Evolutionary conservation across 30 jellyfish, hydroid and myxozoan species (phyloP), one percentile per base, ranked within the genome.

Genomic region (Turritopsis rubra): DNA sequence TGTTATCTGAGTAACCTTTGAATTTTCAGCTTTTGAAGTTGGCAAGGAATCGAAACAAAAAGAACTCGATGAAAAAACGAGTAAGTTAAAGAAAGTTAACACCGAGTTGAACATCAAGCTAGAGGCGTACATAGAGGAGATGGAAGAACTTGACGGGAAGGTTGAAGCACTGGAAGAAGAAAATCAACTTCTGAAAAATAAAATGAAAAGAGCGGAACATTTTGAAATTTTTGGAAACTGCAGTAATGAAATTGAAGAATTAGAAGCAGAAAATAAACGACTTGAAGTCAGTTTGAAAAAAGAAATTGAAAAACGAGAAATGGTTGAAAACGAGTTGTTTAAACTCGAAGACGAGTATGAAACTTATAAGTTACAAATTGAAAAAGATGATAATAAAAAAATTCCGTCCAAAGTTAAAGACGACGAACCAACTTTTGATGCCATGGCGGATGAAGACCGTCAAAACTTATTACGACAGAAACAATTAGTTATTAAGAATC

Each of bases 301-400:
- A 24, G 97, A 79, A 73, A 26, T 75, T 18, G 90, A 83, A 27
- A 53, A 75, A 30, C 85, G 89, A 68, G 86, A 88, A 78, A 52
- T 68, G 29, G 86, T 86, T 26, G 96, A 92, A 73, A 85, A 81
- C 19, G 98, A 92, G 28, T 52, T 91, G 79, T 91, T 84, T 52
- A 80, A 87, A 77, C 75, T 88, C 21, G 96, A 92, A 75, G 96
- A 92, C 31, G 96, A 88, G 28, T 88, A 79, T 29, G 95, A 88
- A 72, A 21, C 24, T 29, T 82, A 13, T 82, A 82, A 82, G 72
- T 21, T 66, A 24, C 24, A 80, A 21, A 22, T 78, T 72, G 90
- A 75, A 52, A 27, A 52, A 30, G 80, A 85, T 18, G 89, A 85
- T 21, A 26, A 21, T 22, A 71, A 78, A 79, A 22, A 41, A 18